Percentiles rank a stretch among this genome's conserved stretches.
These are phyloP conservation scores for Frankliniella fusca DNA, from an alignment of 2,888 invertebrate species.

Conservation along the genomic window DNA sequence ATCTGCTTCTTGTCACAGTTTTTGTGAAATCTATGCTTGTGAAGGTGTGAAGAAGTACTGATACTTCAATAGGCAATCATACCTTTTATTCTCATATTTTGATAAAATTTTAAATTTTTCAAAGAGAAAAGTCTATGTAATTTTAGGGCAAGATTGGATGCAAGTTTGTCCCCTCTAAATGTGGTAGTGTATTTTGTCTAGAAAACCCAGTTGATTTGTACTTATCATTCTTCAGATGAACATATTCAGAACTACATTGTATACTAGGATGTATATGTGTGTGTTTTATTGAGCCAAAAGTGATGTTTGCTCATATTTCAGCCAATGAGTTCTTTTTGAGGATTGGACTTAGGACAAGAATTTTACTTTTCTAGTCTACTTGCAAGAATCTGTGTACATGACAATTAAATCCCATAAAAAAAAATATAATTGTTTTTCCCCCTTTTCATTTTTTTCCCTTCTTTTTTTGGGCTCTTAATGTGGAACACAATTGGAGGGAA, in stretches of 20 bases:
- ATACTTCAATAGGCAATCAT: background rate
- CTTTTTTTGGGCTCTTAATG: too few species aligned
- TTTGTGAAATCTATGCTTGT: background rate
- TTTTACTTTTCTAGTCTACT: background rate
- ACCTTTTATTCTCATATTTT: background rate
- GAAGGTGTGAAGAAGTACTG: background rate
- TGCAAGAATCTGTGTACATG: background rate
- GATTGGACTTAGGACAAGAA: background rate
- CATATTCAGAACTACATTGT: background rate
- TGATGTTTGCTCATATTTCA: background rate
- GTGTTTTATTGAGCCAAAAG: background rate
- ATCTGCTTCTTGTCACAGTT: background rate
- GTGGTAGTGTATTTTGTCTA: conserved; percentile 8
- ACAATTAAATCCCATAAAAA: background rate
- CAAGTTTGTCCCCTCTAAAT: background rate
- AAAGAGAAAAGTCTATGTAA: conserved; percentile 7
- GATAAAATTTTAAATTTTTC: conserved; percentile 8
- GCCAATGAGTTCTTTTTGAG: background rate
- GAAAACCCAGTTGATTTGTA: conserved; percentile 4
- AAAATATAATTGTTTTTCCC: background rate
- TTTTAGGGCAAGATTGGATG: background rate
- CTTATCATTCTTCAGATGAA: background rate
- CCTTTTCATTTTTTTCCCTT: too few species aligned
- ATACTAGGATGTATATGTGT: conserved; percentile 19
- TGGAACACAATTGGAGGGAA: too few species aligned